Conservation (phyloP, 2,888 invertebrate species). For the Heliconius aoede region DNA sequence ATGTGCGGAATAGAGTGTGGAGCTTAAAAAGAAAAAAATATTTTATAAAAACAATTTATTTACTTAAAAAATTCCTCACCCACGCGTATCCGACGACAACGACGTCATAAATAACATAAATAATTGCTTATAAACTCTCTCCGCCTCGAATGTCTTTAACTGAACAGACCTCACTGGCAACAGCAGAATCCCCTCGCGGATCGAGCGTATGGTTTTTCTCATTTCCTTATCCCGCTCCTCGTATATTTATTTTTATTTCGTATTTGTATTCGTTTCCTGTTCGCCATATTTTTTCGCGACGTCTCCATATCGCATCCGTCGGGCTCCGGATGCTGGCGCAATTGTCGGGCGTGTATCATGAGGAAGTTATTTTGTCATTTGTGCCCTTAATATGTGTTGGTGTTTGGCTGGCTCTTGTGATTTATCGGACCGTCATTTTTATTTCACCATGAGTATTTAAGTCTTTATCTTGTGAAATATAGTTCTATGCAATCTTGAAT, state of each 20-base stretch:
- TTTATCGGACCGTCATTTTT: neutral
- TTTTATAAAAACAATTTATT: constrained; percentile 1
- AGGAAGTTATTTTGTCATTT: constrained; percentile 49
- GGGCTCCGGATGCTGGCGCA: constrained; percentile 44
- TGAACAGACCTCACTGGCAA: constrained; percentile 41
- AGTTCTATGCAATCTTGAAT: too few relatives aligned
- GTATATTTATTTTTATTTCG: constrained; percentile 77
- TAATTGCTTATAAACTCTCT: constrained; percentile 45
- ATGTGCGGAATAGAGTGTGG: too few relatives aligned
- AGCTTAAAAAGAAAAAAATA: too few relatives aligned
- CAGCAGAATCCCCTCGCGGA: constrained; percentile 45
- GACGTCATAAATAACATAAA: constrained; percentile 45
- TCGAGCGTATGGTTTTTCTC: constrained; percentile 52
- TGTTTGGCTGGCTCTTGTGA: constrained; percentile 33
- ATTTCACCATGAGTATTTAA: neutral
- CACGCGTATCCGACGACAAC: constrained; percentile 24
- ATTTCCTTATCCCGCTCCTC: constrained; percentile 60
- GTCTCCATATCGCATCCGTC: constrained; percentile 60
- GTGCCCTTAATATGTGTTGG: constrained; percentile 42
- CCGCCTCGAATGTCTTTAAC: constrained; percentile 45
- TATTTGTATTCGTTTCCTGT: constrained; percentile 82
- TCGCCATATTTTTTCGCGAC: constrained; percentile 74
- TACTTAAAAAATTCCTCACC: constrained; percentile 11
- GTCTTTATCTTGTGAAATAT: neutral
- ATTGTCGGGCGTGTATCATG: constrained; percentile 46